Percentiles rank a stretch among this genome's conserved stretches.
Evolutionary conservation across 2,888 invertebrate genomes (phyloP).

Genomic region (Girardia tigrina): DNA sequence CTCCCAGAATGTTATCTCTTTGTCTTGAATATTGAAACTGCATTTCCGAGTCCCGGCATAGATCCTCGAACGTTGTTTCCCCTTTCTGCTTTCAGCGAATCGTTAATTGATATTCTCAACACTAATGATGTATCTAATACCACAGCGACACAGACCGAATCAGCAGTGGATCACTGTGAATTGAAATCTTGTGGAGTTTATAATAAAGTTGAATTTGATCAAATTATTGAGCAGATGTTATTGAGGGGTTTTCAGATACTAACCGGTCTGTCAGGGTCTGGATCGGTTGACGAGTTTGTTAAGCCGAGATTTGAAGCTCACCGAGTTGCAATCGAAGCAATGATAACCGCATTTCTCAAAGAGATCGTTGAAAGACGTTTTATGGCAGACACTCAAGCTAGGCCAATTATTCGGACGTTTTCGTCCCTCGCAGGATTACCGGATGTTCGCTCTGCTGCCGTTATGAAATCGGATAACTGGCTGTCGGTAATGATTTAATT

Average conservation of each 20-base stretch:
- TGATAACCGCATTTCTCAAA: not conserved
- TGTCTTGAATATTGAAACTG: constrained; percentile 74
- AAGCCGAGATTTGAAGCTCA: not conserved
- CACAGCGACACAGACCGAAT: not conserved
- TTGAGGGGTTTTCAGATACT: not conserved
- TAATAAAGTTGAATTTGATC: not conserved
- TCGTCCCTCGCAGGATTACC: not conserved
- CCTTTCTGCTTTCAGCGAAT: not conserved
- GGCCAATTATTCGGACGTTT: constrained; percentile 1
- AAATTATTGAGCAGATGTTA: not conserved
- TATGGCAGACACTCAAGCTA: not conserved
- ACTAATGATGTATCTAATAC: not conserved
- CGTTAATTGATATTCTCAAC: not conserved
- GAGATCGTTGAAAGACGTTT: not conserved
- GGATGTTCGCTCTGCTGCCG: constrained; percentile 10
- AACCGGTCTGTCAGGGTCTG: no score
- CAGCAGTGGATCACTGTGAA: not conserved
- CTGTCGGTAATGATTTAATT: not conserved
- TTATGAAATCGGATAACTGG: constrained; percentile 7
- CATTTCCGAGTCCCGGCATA: constrained; percentile 53
- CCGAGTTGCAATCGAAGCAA: not conserved
- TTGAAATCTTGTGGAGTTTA: not conserved
- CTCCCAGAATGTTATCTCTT: constrained; percentile 74
- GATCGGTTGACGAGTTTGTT: not conserved
- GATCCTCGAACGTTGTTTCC: constrained; percentile 21